These are phyloP conservation scores for Phataginus tricuspis DNA, from an alignment of 2,797 vertebrate genomes.

Conservation along the genomic window DNA sequence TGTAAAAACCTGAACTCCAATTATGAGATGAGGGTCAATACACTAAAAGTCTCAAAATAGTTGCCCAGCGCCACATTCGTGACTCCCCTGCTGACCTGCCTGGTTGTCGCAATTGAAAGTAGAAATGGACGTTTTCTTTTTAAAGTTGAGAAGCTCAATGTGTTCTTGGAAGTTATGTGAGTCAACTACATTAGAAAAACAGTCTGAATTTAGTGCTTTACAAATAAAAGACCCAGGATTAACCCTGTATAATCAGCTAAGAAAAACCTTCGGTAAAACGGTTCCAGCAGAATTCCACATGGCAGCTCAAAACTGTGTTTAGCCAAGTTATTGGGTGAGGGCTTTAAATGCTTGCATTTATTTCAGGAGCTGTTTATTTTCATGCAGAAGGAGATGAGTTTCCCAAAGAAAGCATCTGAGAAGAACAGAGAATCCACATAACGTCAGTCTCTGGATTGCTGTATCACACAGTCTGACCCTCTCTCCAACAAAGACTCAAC, in stretches of 20 bases:
- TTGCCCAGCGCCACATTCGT: conserved; percentile 50
- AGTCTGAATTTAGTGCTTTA: conserved; percentile 25
- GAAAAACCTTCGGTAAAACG: background rate
- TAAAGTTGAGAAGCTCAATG: conserved; percentile 70
- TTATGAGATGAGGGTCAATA: conserved; percentile 74
- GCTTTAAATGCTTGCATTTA: conserved; percentile 26
- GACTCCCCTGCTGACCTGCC: conserved; percentile 55
- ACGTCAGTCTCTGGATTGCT: background rate
- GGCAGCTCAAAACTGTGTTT: conserved; percentile 15
- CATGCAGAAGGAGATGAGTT: background rate
- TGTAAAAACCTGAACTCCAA: conserved; percentile 73
- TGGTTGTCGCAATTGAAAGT: conserved; percentile 59
- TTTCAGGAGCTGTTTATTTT: conserved; percentile 3
- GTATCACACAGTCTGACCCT: background rate
- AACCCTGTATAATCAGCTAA: background rate
- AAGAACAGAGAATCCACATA: background rate
- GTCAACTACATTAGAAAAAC: background rate
- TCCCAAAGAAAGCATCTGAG: conserved; percentile 6
- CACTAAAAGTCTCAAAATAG: conserved; percentile 79
- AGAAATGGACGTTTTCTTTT: conserved; percentile 59
- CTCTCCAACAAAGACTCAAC: background rate
- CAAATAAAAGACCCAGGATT: conserved; percentile 2
- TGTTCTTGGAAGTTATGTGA: conserved; percentile 60
- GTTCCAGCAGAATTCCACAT: conserved; percentile 11
- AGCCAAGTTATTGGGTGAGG: background rate